phyloP scores from a whole-genome alignment of 1,140 invertebrate genomes.

The Eurosta solidaginis region DNA sequence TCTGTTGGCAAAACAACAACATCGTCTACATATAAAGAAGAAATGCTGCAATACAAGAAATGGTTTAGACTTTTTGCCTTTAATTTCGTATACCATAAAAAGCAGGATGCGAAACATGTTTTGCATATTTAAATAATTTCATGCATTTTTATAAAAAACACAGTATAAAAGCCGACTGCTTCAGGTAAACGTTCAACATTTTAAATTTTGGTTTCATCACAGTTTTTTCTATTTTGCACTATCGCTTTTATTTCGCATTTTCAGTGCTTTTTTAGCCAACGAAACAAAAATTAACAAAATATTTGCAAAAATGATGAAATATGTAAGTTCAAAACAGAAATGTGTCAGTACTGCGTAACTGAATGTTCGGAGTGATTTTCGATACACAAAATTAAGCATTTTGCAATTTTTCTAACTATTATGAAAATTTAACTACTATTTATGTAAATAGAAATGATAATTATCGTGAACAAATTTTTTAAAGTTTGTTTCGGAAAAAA shows the following conservation, averaged over 20 bases:
- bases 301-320: slow-evolving; percentile 49
- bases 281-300: background rate
- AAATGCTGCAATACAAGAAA: background rate
- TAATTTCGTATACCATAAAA: slow-evolving; percentile 32
- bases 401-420: too few species aligned
- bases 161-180: slow-evolving; percentile 49
- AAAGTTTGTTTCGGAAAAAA: too few species aligned
- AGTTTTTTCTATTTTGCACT: slow-evolving; percentile 45
- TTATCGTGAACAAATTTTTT: too few species aligned
- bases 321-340: slow-evolving; percentile 43
- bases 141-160: slow-evolving; percentile 23
- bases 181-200: slow-evolving; percentile 4
- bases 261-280: background rate
- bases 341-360: too few species aligned
- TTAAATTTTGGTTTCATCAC: slow-evolving; percentile 40
- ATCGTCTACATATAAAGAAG: background rate
- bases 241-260: slow-evolving; percentile 28
- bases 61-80: background rate
- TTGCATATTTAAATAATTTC: slow-evolving; percentile 51
- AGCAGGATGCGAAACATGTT: slow-evolving; percentile 55
- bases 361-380: too few species aligned
- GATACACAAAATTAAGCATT: too few species aligned
- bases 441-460: too few species aligned
- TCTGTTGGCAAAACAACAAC: background rate
- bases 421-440: too few species aligned